Percentiles rank a stretch among this genome's conserved stretches.
Evolutionary conservation across 2,797 vertebrate species (phyloP).

Genomic region (Silurus lanzhouensis): DNA sequence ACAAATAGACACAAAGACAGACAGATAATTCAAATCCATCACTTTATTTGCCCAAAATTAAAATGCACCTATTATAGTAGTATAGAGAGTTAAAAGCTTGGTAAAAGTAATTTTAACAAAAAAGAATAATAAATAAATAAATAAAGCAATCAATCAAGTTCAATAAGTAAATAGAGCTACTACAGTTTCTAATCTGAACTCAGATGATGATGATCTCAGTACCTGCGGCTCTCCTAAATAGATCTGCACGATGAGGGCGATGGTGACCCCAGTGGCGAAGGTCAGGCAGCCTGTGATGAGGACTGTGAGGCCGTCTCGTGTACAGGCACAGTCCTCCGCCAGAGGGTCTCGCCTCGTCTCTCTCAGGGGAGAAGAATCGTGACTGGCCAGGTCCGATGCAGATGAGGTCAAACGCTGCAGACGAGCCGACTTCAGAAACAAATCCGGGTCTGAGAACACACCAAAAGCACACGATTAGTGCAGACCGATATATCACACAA

Average conservation of each 20-base stretch:
- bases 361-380: conserved; percentile 83
- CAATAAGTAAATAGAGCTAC: neutral
- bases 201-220: neutral
- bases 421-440: conserved; percentile 90
- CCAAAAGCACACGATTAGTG: too few species aligned
- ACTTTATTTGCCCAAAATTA: too few species aligned
- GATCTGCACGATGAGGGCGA: conserved; percentile 97
- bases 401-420: conserved; percentile 95
- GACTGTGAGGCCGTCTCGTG: conserved; percentile 90
- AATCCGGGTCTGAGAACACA: conserved; percentile 83
- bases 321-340: conserved; percentile 86
- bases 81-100: too few species aligned
- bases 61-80: too few species aligned
- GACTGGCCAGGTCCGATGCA: conserved; percentile 90
- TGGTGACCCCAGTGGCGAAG: conserved; percentile 90
- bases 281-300: conserved; percentile 97
- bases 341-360: conserved; percentile 92
- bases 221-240: conserved; percentile 95
- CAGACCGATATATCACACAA: too few species aligned
- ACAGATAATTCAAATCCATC: too few species aligned
- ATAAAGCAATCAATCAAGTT: too few species aligned
- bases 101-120: too few species aligned
- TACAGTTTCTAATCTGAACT: neutral
- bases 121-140: too few species aligned
- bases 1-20: too few species aligned